Base-by-base conservation (phyloP, 2,113 vertebrate species). In the Pedetes capensis region DNA sequence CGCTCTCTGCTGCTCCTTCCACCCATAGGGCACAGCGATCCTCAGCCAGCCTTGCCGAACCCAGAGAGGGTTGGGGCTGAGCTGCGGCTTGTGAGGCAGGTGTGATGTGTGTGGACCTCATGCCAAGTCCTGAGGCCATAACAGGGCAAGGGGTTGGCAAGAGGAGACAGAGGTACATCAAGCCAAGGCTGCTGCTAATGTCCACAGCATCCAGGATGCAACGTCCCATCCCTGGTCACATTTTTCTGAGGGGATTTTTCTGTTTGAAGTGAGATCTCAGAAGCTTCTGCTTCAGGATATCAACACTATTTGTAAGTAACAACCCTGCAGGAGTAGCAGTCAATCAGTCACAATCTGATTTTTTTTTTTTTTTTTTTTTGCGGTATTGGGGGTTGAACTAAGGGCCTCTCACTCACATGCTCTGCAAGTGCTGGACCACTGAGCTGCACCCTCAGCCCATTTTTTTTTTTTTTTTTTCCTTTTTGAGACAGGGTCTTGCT, bases 121-220 rank as follows among this genome's bases (percentile, higher is more conserved):
- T 8, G 5, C 39, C 10, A 71, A 61, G 34, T 81, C 32, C 44
- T 1, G 25, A 42, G 22, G 32, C 22, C 22, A 2, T 5, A 42
- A 42, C 1, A 1, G 34, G 16, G 51, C 49, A 47, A 47, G 0
- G 42, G 29, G 44, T 0, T 2, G 23, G 80, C 7, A 4, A 7
- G 69, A 53, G 23, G 18, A 87, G 32, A 4, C 27, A 10, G 37
- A 59, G 76, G 69, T 32, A 79, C 9, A 4, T 64, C 0, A 4
- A 57, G n/a, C 17, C 11, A 51, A 32, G 32, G 8, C 27, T 85
- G 83, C 64, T 2, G 16, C 66, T 14, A n/a, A 12, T 25, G 18
- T 8, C 13, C 22, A 39, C 17, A 37, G 16, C 5, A 14, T 8
- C 34, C 37, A 17, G 29, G 3, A 1, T 1, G 20, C 27, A 1